Evolutionary conservation across 2,113 vertebrate genomes (phyloP), one percentile per base, ranked within the genome.

Genomic region (Hypanus sabinus): DNA sequence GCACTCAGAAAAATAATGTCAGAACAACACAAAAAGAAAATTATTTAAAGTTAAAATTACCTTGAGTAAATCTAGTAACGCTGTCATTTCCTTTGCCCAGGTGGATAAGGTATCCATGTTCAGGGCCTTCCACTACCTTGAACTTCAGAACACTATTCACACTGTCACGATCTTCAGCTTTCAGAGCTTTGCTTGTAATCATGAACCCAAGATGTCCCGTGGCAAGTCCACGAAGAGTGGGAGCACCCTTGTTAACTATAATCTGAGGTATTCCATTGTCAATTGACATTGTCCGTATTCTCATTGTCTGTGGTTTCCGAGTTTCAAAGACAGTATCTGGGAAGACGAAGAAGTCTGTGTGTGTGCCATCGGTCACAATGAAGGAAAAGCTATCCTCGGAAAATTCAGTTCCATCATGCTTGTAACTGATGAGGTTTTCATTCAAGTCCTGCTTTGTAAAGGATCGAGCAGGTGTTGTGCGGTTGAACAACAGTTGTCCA

Each of bases 381-480:
- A 99, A 99, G 94, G 98, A 98, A 96, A 99, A 99, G 95, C 97
- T 98, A 94, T 99, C 99, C 94, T 97, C 97, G 0, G 95, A 75
- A 0, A 97, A 98, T 95, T 99, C 98, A 0, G 97, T 98, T 94
- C 98, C 98, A 77, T 98, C 98, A 0, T 99, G 98, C 94, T 96
- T 98, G 96, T 99, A 99, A 95, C 97, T 98, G 95, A 99, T 98
- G 94, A 98, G 96, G 96, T 99, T 99, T 95, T 99, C 98, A 80
- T 98, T 99, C 94, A 99, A 96, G 95, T 99, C 98, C 94, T 98
- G 98, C 95, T 99, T 99, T 94, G 98, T 99, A 94, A 99, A 99
- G 93, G 97, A 96, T 55, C 95, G 96, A 94, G 98, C 95, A 0
- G 97, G 94, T 91, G 95, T 96, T 94, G 96, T 98, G 94, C 96